Evolutionary conservation across 2,888 invertebrate species (phyloP).

Genomic region (Nyleta sp.): DNA sequence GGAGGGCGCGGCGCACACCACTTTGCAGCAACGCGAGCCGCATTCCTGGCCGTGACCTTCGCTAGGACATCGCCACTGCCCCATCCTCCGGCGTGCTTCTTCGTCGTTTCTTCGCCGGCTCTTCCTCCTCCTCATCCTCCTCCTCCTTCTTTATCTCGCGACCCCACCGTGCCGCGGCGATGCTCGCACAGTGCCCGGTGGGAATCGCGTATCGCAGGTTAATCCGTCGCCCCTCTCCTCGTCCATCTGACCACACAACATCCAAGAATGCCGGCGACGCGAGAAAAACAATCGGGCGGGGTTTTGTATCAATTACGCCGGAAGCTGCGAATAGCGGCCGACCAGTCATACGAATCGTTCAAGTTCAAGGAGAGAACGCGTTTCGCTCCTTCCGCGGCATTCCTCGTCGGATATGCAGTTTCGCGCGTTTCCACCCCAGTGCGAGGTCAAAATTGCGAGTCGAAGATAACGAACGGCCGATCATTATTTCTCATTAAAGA

Average conservation of each 20-base stretch:
- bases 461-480: neutral
- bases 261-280: constrained; percentile 34
- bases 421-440: too few relatives aligned
- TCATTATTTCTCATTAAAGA: constrained; percentile 34
- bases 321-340: neutral
- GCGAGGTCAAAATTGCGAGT: neutral
- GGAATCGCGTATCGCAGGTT: constrained; percentile 19
- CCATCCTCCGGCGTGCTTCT: constrained; percentile 73
- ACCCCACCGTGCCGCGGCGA: too few relatives aligned
- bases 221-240: constrained; percentile 38
- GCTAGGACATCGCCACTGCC: constrained; percentile 82
- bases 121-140: too few relatives aligned
- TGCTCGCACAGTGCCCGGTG: too few relatives aligned
- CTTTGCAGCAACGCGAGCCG: constrained; percentile 80
- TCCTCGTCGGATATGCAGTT: too few relatives aligned
- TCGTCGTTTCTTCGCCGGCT: too few relatives aligned
- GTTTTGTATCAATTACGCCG: constrained; percentile 32
- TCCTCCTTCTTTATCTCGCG: too few relatives aligned
- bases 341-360: neutral
- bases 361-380: neutral
- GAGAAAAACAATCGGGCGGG: constrained; percentile 42
- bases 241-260: constrained; percentile 31
- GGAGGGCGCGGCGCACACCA: constrained; percentile 72
- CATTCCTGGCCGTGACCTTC: constrained; percentile 83
- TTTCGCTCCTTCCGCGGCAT: too few relatives aligned